Conservation (phyloP, 2,113 vertebrate genomes). For the Lipotes vexillifer region DNA sequence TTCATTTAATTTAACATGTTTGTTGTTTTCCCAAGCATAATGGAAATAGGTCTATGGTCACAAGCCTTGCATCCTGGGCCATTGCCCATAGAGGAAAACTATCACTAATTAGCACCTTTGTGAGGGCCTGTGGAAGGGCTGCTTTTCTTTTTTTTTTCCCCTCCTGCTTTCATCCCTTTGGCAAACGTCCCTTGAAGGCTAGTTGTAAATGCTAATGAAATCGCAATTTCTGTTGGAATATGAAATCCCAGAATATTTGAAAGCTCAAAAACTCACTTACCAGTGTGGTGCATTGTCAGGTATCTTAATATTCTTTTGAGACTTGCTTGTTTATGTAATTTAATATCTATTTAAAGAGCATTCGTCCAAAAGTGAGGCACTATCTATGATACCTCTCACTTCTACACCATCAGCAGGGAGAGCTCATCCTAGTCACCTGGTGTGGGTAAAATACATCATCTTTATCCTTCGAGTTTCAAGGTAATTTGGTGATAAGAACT, state of each 20-base stretch:
- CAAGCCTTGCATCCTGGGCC: background rate
- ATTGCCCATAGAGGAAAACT: background rate
- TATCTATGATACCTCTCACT: background rate
- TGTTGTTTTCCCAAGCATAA: conserved; percentile 33
- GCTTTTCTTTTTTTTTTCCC: background rate
- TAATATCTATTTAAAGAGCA: conserved; percentile 29
- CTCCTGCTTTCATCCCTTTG: conserved; percentile 39
- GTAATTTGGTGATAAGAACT: conserved; percentile 8
- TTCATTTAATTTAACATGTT: background rate
- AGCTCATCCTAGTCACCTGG: background rate
- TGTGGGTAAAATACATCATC: background rate
- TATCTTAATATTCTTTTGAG: conserved; percentile 22
- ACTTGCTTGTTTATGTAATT: conserved; percentile 8
- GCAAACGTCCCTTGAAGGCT: conserved; percentile 49
- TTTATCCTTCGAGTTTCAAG: background rate
- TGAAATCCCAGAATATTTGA: conserved; percentile 17
- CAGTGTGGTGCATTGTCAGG: background rate
- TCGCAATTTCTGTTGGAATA: conserved; percentile 51
- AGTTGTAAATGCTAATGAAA: conserved; percentile 63
- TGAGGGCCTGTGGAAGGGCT: conserved; percentile 2
- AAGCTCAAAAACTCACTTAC: conserved; percentile 31
- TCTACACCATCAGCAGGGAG: background rate
- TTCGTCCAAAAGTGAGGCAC: background rate
- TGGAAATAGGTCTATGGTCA: conserved; percentile 18
- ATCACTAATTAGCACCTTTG: conserved; percentile 59